These are phyloP conservation scores for Phytoseiulus persimilis DNA, from an alignment of 2,888 invertebrate genomes.

Conservation along the genomic window DNA sequence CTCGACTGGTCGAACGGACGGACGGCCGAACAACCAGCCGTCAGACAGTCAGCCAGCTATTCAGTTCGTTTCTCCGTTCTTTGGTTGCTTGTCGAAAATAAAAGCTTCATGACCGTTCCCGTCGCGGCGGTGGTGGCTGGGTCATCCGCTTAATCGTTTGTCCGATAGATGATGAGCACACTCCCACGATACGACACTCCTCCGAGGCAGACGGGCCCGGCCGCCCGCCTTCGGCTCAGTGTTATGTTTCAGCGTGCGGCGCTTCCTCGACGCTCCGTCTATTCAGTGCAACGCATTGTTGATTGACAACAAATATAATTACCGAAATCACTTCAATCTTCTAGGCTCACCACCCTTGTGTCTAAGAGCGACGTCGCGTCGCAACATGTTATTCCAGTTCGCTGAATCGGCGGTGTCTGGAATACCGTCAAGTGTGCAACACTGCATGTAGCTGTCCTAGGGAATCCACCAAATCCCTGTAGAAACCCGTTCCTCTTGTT, in stretches of 20 bases:
- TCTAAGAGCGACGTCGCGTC: no score
- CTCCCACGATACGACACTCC: constrained; percentile 5
- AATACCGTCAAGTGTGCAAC: no score
- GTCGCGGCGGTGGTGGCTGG: not conserved
- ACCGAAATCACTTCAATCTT: not conserved
- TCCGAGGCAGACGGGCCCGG: not conserved
- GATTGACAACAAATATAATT: not conserved
- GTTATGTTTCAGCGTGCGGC: not conserved
- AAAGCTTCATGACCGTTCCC: not conserved
- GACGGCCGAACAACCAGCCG: not conserved
- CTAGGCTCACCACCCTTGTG: not conserved
- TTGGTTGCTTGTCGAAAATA: not conserved
- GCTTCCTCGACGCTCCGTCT: no score
- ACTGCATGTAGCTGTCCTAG: no score
- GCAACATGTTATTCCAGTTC: no score
- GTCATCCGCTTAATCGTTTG: constrained; percentile 5
- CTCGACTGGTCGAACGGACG: not conserved
- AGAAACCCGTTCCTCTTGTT: no score
- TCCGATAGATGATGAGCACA: not conserved
- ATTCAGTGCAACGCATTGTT: not conserved
- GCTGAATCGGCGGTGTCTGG: no score
- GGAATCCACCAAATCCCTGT: no score
- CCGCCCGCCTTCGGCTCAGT: not conserved
- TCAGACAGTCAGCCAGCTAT: not conserved
- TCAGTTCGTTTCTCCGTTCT: not conserved